Evolutionary conservation across 1,140 invertebrate species (phyloP).

Genomic region (Melitaea cinxia): DNA sequence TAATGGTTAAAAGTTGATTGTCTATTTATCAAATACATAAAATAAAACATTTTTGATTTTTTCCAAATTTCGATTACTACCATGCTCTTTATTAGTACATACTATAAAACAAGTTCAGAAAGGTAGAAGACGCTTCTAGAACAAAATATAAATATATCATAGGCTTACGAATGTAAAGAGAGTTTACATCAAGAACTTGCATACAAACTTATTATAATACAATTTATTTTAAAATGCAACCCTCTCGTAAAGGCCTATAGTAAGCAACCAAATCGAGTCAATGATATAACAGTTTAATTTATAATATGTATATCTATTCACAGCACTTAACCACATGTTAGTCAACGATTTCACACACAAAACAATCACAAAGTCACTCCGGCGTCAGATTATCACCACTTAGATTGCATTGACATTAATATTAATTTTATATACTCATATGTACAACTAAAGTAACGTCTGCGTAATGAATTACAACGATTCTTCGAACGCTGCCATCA

Average conservation of each 20-base stretch:
- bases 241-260: constrained; percentile 61
- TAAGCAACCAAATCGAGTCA: constrained; percentile 65
- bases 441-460: constrained; percentile 67
- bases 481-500: constrained; percentile 98
- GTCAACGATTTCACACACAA: constrained; percentile 73
- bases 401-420: constrained; percentile 73
- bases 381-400: constrained; percentile 65
- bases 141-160: constrained; percentile 76
- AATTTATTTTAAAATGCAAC: constrained; percentile 76
- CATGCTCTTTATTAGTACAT: constrained; percentile 71
- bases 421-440: constrained; percentile 63
- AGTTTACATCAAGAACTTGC: constrained; percentile 77
- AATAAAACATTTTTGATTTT: constrained; percentile 68
- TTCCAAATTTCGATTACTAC: constrained; percentile 68
- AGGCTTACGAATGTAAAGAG: constrained; percentile 79
- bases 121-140: constrained; percentile 69
- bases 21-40: constrained; percentile 70
- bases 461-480: constrained; percentile 85
- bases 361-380: constrained; percentile 72
- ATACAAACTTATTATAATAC: constrained; percentile 75
- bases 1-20: constrained; percentile 71
- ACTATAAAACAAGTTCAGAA: constrained; percentile 78
- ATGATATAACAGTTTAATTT: constrained; percentile 79
- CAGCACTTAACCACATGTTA: constrained; percentile 81
- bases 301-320: constrained; percentile 79